A percentile compares a stretch with the other conserved stretches of the same genome.
Evolutionary conservation across 2,888 invertebrate genomes (phyloP).

Genomic region (Ornithoptera priamus): DNA sequence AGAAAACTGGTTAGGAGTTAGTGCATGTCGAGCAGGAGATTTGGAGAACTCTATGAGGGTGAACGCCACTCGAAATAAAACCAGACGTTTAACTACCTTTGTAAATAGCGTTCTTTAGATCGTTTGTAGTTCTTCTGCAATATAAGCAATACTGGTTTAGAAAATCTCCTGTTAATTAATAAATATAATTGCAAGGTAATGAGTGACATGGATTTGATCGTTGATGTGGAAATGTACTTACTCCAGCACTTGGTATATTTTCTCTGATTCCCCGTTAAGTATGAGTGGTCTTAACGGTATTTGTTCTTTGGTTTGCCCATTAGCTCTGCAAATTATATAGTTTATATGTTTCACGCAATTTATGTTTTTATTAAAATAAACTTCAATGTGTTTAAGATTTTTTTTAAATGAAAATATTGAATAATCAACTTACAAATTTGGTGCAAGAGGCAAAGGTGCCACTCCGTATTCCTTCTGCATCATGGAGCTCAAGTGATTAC

Average conservation of each 20-base stretch:
- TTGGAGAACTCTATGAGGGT: constrained; percentile 37
- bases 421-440: constrained; percentile 60
- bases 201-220: constrained; percentile 32
- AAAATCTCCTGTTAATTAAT: constrained; percentile 27
- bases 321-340: constrained; percentile 50
- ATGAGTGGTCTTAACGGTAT: constrained; percentile 89
- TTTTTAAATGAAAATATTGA: not conserved
- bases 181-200: constrained; percentile 34
- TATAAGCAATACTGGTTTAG: constrained; percentile 50
- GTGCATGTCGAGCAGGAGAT: constrained; percentile 15
- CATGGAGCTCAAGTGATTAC: constrained; percentile 75
- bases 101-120: constrained; percentile 76
- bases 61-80: constrained; percentile 45
- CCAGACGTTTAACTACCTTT: constrained; percentile 74
- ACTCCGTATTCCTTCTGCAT: constrained; percentile 76
- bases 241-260: constrained; percentile 86
- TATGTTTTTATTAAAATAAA: not conserved
- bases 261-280: constrained; percentile 83
- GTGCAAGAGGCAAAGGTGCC: constrained; percentile 58
- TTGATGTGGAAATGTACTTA: constrained; percentile 70
- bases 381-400: not conserved
- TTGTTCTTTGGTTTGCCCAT: constrained; percentile 82
- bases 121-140: constrained; percentile 79
- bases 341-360: not conserved
- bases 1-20: constrained; percentile 30